Evolutionary conservation across 2,888 invertebrate species (phyloP).

Genomic region (Branchellion lobata): DNA sequence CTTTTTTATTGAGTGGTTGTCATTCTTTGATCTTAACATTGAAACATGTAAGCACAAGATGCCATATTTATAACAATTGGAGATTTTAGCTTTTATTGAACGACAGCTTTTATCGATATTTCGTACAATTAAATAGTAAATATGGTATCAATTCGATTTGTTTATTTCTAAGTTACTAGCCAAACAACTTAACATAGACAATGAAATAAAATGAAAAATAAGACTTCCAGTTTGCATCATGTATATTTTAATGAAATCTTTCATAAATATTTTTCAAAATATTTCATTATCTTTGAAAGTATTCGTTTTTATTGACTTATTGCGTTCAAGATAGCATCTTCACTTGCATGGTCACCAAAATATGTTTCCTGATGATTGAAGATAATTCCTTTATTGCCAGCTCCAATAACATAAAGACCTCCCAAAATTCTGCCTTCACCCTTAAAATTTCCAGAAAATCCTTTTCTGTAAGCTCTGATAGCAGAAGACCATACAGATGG

Average conservation of each 20-base stretch:
- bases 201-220: background rate
- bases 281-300: background rate
- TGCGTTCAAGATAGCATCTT: conserved; percentile 54
- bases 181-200: too few relatives aligned
- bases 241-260: background rate
- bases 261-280: conserved; percentile 5
- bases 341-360: conserved; percentile 63
- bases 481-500: conserved; percentile 59
- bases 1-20: too few relatives aligned
- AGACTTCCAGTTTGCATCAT: background rate
- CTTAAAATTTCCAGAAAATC: conserved; percentile 57
- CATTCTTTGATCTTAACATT: too few relatives aligned
- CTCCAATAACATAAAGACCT: conserved; percentile 61
- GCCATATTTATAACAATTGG: too few relatives aligned
- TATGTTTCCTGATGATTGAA: conserved; percentile 63
- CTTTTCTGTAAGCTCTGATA: conserved; percentile 54
- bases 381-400: conserved; percentile 60
- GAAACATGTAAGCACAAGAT: too few relatives aligned
- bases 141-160: too few relatives aligned
- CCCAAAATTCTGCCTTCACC: conserved; percentile 63
- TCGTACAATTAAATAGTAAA: too few relatives aligned
- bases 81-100: too few relatives aligned
- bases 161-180: too few relatives aligned
- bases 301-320: conserved; percentile 45
- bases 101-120: too few relatives aligned